A percentile compares a stretch with the other conserved stretches of the same genome.
These are phyloP conservation scores for Rhagonycha lutea DNA, from an alignment of 2,888 invertebrate species.

Conservation along the genomic window DNA sequence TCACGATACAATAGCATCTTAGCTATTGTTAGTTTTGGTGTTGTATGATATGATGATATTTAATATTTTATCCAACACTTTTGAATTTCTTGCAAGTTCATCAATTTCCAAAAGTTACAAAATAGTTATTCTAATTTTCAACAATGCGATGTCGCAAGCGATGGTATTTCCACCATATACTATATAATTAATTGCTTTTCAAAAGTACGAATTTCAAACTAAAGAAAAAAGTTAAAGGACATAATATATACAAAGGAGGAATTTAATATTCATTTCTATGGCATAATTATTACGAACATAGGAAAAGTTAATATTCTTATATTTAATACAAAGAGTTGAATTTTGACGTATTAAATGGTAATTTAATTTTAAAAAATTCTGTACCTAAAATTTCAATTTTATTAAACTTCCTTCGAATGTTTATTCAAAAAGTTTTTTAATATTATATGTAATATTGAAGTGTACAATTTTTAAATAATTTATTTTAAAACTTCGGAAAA, in stretches of 20 bases:
- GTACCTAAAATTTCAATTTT: not conserved
- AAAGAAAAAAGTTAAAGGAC: too few species aligned
- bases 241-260: not conserved
- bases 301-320: not conserved
- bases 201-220: not conserved
- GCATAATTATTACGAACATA: not conserved
- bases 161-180: too few species aligned
- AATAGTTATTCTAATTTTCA: too few species aligned
- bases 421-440: not conserved
- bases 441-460: not conserved
- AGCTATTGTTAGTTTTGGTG: not conserved
- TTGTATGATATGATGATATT: not conserved
- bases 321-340: not conserved
- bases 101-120: not conserved
- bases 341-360: not conserved
- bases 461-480: not conserved
- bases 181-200: not conserved
- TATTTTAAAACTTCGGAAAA: not conserved
- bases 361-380: not conserved
- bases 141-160: too few species aligned
- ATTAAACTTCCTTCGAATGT: not conserved
- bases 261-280: not conserved
- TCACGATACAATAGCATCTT: not conserved
- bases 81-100: not conserved
- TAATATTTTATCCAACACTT: not conserved